phyloP scores from a whole-genome alignment of 2,113 vertebrate species.

The Chinchilla lanigera region DNA sequence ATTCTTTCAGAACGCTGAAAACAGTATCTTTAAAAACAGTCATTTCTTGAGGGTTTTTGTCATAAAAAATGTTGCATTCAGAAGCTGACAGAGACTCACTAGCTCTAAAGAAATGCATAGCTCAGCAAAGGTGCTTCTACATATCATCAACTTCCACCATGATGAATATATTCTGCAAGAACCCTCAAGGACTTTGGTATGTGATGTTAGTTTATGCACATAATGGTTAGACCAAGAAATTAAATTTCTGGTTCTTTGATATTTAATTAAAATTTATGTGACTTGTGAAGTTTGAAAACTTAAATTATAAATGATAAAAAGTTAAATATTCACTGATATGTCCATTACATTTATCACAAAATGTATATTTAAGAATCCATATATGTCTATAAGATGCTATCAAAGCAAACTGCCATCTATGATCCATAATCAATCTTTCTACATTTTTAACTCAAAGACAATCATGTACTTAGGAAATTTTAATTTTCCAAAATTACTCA shows the following conservation, averaged over 20 bases:
- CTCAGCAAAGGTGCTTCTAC: background rate
- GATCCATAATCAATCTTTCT: background rate
- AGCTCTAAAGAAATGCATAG: background rate
- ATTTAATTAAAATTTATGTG: conserved; percentile 17
- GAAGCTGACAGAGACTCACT: background rate
- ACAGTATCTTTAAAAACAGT: background rate
- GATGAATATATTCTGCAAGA: background rate
- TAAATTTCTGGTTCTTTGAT: background rate
- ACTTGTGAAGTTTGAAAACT: background rate
- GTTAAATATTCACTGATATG: background rate
- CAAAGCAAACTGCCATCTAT: background rate
- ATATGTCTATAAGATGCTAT: background rate
- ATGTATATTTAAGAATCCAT: background rate
- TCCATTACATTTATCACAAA: background rate
- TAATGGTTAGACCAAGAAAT: background rate
- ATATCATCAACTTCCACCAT: background rate
- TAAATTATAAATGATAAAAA: background rate
- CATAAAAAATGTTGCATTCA: background rate
- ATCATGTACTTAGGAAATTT: conserved; percentile 4
- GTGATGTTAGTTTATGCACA: background rate
- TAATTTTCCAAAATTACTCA: conserved; percentile 49
- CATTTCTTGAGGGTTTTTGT: background rate
- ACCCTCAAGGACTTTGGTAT: background rate
- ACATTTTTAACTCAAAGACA: conserved; percentile 42
- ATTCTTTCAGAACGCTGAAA: background rate